Base-by-base conservation (phyloP, 2,113 vertebrate species). In the Oplegnathus fasciatus region DNA sequence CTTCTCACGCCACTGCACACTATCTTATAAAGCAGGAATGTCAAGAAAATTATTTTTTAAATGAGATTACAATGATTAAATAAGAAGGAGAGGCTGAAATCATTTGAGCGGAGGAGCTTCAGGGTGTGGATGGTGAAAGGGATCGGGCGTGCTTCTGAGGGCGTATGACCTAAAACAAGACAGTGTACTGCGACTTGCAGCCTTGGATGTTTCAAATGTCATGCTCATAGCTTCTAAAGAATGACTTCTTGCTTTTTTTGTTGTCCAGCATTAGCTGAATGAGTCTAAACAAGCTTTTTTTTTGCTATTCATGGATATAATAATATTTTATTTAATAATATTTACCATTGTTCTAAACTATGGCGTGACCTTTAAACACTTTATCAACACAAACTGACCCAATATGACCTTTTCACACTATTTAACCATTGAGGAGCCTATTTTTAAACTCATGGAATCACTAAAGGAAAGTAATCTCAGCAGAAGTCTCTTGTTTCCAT, bases 91-190 rank as follows among this genome's bases (percentile, higher is more conserved):
- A 82, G 50, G 17, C 57, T 78, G 60, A 72, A 87, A 88, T 77
- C n/a, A 80, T 89, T 73, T 58, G 10, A 80, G n/a, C 10, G 0
- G 13, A 67, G 50, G 28, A 80, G 42, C 46, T 71, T 0, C 0
- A 82, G 88, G 89, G 86, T 89, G 91, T 85, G 87, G 86, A 75
- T 61, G 37, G 42, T 1, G 0, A 87, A 30, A 60, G 85, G 64
- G 81, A 84, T 11, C 76, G 83, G 80, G 78, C 1, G 81, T 54
- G 67, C n/a, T 50, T 66, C 57, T 28, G 0, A 75, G 70, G 80
- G 75, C 52, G 55, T 82, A 40, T 61, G 65, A 84, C 68, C 70
- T 78, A 65, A 82, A 87, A 40, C 37, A 48, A 83, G 48, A 42
- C 54, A 42, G 13, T 52, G 4, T 68, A 17, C 6, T 8, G n/a